phyloP scores from a whole-genome alignment of 2,888 invertebrate species.

The Urechis unicinctus region DNA sequence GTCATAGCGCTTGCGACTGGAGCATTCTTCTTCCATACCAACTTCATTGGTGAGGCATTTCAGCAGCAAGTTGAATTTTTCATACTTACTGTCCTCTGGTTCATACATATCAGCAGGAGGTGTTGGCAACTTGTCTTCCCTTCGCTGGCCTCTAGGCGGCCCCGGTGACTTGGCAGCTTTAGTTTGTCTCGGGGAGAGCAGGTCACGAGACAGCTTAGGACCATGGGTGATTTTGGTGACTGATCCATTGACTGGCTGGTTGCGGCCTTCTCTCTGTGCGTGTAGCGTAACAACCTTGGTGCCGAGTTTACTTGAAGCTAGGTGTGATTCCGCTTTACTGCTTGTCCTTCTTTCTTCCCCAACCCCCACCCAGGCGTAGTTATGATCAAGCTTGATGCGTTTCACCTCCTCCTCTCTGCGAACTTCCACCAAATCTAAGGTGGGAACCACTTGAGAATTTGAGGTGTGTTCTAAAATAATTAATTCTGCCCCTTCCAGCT shows the following conservation, averaged over 20 bases:
- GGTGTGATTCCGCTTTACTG: no score
- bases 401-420: slow-evolving; percentile 6
- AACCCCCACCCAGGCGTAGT: slow-evolving; percentile 7
- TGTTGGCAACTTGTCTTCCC: not conserved
- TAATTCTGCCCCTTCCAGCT: no score
- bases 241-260: no score
- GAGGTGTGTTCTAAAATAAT: no score
- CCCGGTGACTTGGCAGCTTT: not conserved
- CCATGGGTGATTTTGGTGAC: not conserved
- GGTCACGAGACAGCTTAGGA: no score
- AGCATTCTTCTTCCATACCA: not conserved
- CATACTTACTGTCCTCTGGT: slow-evolving; percentile 8
- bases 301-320: not conserved
- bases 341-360: not conserved
- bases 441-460: no score
- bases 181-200: not conserved
- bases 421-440: slow-evolving; percentile 1
- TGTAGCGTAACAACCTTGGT: not conserved
- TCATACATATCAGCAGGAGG: slow-evolving; percentile 4
- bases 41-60: slow-evolving; percentile 11
- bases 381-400: slow-evolving; percentile 14
- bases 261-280: not conserved
- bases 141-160: not conserved
- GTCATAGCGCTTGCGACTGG: not conserved
- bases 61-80: slow-evolving; percentile 14